Conservation (phyloP, 2,797 vertebrate species). For the Halcyon badia region DNA sequence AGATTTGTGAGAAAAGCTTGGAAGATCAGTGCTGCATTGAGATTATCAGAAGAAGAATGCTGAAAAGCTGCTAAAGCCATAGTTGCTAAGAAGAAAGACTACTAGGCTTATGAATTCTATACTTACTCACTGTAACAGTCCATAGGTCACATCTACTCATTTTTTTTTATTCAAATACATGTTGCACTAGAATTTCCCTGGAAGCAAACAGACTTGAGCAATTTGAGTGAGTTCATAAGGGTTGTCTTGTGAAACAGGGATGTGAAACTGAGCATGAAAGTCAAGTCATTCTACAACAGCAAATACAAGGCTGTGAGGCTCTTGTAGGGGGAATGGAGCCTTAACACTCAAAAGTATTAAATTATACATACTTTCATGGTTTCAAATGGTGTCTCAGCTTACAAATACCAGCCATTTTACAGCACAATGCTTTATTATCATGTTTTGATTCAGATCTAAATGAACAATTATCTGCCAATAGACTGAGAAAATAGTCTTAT, state of each 20-base stretch:
- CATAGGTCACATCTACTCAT: not conserved
- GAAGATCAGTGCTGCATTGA: not conserved
- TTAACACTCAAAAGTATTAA: not conserved
- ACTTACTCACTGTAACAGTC: not conserved
- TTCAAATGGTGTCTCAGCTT: not conserved
- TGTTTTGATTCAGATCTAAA: not conserved
- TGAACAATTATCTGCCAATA: not conserved
- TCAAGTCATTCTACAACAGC: not conserved
- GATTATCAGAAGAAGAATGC: not conserved
- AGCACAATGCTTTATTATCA: not conserved
- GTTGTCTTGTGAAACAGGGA: not conserved
- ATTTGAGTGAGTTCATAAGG: not conserved
- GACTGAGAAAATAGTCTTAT: not conserved
- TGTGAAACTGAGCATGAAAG: not conserved
- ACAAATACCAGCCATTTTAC: not conserved
- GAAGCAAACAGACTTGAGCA: not conserved
- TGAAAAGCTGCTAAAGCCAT: not conserved
- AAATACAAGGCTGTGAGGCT: not conserved
- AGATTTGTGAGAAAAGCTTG: not conserved
- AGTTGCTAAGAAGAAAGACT: not conserved
- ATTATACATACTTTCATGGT: not conserved
- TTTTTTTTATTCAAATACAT: not conserved
- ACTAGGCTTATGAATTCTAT: not conserved
- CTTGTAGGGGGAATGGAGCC: not conserved
- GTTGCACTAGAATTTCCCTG: not conserved